Evolutionary conservation across 2,113 vertebrate genomes (phyloP).

Genomic region (Sardina pilchardus): DNA sequence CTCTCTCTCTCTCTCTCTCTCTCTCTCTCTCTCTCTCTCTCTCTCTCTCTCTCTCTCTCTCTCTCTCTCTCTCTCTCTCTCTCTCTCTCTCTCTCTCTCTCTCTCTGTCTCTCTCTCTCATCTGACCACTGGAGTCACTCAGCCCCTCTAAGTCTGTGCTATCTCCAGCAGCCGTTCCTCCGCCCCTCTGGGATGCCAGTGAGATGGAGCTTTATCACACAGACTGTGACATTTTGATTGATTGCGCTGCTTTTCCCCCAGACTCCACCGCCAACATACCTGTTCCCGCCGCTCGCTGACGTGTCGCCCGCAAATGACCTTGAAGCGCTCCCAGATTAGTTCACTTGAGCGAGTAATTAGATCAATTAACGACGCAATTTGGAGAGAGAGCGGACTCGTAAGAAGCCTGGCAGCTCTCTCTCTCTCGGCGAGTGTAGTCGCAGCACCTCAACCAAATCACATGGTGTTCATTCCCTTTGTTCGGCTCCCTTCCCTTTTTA

Average conservation of each 20-base stretch:
- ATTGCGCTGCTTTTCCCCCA: conserved; percentile 4
- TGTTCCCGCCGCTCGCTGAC: neutral
- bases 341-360: conserved; percentile 41
- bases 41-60: neutral
- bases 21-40: neutral
- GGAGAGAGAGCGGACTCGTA: conserved; percentile 25
- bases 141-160: neutral
- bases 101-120: neutral
- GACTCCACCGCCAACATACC: conserved; percentile 2
- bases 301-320: conserved; percentile 29
- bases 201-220: neutral
- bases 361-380: conserved; percentile 45
- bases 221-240: conserved; percentile 23
- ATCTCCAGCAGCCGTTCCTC: neutral
- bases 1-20: neutral
- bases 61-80: neutral
- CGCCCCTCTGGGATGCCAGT: neutral
- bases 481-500: conserved; percentile 33
- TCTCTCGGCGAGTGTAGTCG: neutral
- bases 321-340: conserved; percentile 36
- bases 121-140: neutral
- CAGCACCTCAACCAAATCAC: conserved; percentile 30
- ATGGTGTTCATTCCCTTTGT: conserved; percentile 40
- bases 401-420: neutral
- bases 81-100: neutral